Conservation (phyloP, 1,140 invertebrate species). For the Papilio xuthus region DNA sequence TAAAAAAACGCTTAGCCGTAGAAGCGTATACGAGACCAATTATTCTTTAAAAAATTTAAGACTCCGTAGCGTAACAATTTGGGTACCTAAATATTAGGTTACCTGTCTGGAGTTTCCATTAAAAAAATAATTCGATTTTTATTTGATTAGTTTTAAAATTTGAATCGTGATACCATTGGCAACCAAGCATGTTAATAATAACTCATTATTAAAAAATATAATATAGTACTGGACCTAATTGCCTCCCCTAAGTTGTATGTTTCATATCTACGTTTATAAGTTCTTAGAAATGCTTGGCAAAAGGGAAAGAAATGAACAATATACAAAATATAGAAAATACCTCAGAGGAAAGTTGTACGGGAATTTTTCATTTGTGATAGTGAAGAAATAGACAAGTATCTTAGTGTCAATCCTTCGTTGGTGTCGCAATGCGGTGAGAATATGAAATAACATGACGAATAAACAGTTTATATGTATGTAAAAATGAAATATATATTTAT, state of each 20-base stretch:
- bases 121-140: no score
- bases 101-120: no score
- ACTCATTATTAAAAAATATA: no score
- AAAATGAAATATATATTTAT: constrained; percentile 1
- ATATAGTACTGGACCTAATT: no score
- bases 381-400: constrained; percentile 22
- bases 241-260: no score
- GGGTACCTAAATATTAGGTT: not conserved
- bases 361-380: constrained; percentile 21
- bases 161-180: no score
- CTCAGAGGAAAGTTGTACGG: not conserved
- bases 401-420: constrained; percentile 21
- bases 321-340: not conserved
- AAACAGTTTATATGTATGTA: constrained; percentile 1
- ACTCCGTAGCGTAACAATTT: not conserved
- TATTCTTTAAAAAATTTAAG: not conserved
- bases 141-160: no score
- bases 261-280: not conserved
- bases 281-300: not conserved
- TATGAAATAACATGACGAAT: constrained; percentile 21
- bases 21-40: constrained; percentile 1
- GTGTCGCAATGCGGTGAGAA: constrained; percentile 20
- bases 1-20: constrained; percentile 3
- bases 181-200: no score
- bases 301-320: not conserved